These are phyloP conservation scores for Crotophaga sulcirostris DNA, from an alignment of 2,113 vertebrate genomes.

Conservation along the genomic window DNA sequence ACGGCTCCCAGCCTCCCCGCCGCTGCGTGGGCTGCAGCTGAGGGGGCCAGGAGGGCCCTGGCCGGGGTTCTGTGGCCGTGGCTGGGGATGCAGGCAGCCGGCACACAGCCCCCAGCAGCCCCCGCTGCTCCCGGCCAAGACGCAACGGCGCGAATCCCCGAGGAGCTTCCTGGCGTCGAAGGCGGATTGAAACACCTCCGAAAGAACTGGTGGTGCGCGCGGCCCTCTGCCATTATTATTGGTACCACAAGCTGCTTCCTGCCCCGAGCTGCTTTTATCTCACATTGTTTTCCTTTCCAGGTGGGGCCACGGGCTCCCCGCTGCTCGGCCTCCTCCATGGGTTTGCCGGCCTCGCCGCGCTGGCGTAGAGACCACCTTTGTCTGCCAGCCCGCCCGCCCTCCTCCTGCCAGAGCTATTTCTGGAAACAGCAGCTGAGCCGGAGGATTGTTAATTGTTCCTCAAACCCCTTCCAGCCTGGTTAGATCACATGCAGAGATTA, in stretches of 20 bases:
- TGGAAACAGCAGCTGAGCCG: slow-evolving; percentile 76
- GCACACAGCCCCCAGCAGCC: neutral
- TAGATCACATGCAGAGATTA: slow-evolving; percentile 41
- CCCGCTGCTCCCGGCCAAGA: neutral
- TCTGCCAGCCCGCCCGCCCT: slow-evolving; percentile 33
- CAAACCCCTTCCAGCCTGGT: slow-evolving; percentile 65
- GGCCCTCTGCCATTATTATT: slow-evolving; percentile 63
- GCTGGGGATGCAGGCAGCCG: neutral
- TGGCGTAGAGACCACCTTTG: slow-evolving; percentile 70
- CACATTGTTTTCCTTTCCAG: slow-evolving; percentile 61
- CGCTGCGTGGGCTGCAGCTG: neutral
- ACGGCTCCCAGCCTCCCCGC: neutral
- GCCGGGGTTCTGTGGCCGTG: neutral
- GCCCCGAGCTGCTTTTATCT: slow-evolving; percentile 69
- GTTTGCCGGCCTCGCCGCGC: slow-evolving; percentile 25
- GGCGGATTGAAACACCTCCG: neutral
- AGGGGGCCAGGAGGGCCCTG: neutral
- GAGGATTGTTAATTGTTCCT: slow-evolving; percentile 78
- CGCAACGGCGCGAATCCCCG: neutral
- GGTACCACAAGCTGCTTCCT: slow-evolving; percentile 73
- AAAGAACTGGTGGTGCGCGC: neutral
- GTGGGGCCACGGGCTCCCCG: slow-evolving; percentile 62
- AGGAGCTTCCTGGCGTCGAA: neutral
- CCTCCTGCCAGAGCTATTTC: slow-evolving; percentile 74
- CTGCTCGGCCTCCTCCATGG: slow-evolving; percentile 55